A percentile compares a stretch with the other conserved stretches of the same genome.
Conservation (phyloP, 2,888 invertebrate species). For the Coelopa pilipes region DNA sequence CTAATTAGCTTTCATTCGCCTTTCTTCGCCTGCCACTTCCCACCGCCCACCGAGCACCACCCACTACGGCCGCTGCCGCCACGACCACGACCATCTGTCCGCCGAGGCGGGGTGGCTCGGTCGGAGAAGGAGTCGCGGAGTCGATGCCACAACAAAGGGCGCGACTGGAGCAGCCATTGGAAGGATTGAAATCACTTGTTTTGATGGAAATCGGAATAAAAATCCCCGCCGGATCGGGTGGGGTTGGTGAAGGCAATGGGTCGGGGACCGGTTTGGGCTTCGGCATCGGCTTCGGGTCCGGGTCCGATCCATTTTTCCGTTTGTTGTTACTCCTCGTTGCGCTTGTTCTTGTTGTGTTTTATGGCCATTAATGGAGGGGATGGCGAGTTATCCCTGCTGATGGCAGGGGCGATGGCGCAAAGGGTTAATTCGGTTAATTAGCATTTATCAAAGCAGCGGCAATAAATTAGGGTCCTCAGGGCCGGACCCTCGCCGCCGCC, state of each 20-base stretch:
- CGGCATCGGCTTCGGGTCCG: neutral
- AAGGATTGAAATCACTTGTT: slow-evolving; percentile 25
- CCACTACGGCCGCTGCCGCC: no score
- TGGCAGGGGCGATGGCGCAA: neutral
- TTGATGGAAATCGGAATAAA: slow-evolving; percentile 24
- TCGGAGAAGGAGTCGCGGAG: neutral
- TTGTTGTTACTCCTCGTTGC: neutral
- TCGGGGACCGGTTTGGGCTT: neutral
- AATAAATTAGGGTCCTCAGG: no score
- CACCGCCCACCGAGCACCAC: no score
- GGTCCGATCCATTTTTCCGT: neutral
- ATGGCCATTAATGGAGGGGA: neutral
- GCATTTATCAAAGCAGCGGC: neutral
- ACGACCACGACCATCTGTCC: no score
- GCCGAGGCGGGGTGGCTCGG: neutral
- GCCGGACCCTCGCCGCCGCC: no score
- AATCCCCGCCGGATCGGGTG: neutral
- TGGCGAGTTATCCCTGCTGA: neutral
- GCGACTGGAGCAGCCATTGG: slow-evolving; percentile 6
- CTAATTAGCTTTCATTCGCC: no score
- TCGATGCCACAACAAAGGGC: slow-evolving; percentile 7
- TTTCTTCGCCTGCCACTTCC: no score
- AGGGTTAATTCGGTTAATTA: slow-evolving; percentile 31
- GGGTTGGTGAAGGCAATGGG: neutral
- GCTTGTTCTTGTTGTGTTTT: neutral